A percentile compares a stretch with the other conserved stretches of the same genome.
Conservation (phyloP, 2,113 vertebrate species). For the Brienomyrus longianalis region DNA sequence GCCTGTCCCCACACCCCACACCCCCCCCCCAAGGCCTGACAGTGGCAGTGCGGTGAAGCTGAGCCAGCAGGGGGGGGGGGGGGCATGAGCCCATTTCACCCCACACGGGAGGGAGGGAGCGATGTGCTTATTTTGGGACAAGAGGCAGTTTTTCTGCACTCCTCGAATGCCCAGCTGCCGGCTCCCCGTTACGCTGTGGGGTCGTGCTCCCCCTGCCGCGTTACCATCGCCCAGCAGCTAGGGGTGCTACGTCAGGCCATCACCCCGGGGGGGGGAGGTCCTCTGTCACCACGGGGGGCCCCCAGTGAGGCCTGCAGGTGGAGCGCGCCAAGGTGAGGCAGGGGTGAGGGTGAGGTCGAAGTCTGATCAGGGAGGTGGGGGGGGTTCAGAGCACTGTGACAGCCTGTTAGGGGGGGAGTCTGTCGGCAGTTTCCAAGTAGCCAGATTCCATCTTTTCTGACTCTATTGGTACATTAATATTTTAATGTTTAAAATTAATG, state of each 20-base stretch:
- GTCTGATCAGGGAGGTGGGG: not conserved
- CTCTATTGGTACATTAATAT: not conserved
- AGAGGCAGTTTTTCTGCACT: not conserved
- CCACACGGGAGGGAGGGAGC: not conserved
- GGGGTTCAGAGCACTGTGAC: not conserved
- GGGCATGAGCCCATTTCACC: not conserved
- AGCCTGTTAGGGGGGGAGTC: not conserved
- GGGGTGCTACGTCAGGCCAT: not conserved
- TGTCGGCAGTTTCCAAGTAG: not conserved
- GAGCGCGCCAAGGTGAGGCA: not conserved
- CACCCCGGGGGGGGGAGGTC: not conserved
- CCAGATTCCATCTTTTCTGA: not conserved
- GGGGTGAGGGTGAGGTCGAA: not conserved
- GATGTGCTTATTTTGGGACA: not conserved
- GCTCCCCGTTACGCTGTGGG: not conserved
- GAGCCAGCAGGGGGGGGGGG: not conserved
- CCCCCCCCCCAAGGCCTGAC: not conserved
- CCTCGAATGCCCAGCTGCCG: not conserved
- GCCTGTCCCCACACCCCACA: not conserved
- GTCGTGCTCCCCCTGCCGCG: not conserved
- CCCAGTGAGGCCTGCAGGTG: not conserved
- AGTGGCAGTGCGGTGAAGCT: not conserved
- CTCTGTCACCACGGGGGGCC: not conserved
- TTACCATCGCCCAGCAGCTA: not conserved
- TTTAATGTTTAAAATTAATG: not conserved